Base-by-base conservation (phyloP, 2,797 vertebrate species). In the Ibycter americanus region DNA sequence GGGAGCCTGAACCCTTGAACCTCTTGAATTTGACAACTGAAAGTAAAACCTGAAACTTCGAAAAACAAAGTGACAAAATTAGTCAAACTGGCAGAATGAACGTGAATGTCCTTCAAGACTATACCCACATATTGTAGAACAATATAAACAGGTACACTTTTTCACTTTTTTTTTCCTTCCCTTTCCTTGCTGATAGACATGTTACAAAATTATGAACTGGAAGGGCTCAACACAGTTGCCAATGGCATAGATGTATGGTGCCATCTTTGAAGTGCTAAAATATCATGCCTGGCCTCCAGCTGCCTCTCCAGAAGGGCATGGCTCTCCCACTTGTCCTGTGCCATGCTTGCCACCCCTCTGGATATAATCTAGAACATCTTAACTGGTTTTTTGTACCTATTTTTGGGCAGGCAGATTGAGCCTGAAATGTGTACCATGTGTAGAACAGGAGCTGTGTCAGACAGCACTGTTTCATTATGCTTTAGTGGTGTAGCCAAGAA, bases 361-460 rank as follows among this genome's bases (percentile, higher is more conserved):
- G 59, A 44, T 92, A 59, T 66, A 70, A 58, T 85, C 78, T 85
- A 73, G 84, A 87, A 73, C 44, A 80, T 62, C 1, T 77, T 70
- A 79, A 51, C n/a, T 87, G 47, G 47, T 54, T 89, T 89, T 92
- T 88, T 15, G 21, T 86, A 29, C 61, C 90, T 94, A 61, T 93
- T 88, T 96, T 87, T 68, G 62, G 49, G 66, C 54, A 92, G 65
- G 58, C 88, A 95, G 93, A 89, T 92, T 97, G 86, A 90, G 88
- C 51, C 78, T 71, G 80, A 74, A 89, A 32, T 88, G 49, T 22
- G 54, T 74, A 51, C 83, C 46, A 34, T 70, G 65, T 91, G 65
- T 83, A 83, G 78, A 95, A 81, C 51, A 84, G 72, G 68, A 94
- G 46, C 76, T 91, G 36, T 90, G 83, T 93, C 76, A 90, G 88